Percentiles rank a stretch among this genome's conserved stretches.
Conservation (phyloP, 2,888 invertebrate genomes). For the Andrena marginata region DNA sequence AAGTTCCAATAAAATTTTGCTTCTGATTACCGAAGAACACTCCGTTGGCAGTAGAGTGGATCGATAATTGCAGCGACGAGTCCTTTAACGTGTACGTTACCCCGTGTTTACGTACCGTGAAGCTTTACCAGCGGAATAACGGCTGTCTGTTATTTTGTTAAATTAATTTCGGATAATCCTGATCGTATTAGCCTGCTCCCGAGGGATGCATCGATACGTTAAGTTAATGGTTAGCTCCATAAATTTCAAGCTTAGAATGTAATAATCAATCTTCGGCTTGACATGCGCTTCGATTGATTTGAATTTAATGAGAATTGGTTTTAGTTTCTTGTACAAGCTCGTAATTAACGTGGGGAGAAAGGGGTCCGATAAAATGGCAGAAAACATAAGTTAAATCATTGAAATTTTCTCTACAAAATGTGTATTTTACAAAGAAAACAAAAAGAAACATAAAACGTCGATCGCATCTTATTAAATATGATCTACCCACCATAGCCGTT, state of each 20-base stretch:
- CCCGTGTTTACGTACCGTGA: conserved; percentile 21
- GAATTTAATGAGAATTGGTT: conserved; percentile 16
- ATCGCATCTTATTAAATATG: too few relatives aligned
- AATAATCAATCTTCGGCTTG: conserved; percentile 35
- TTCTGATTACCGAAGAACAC: not conserved
- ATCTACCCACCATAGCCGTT: too few relatives aligned
- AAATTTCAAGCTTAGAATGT: conserved; percentile 30
- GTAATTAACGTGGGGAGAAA: not conserved
- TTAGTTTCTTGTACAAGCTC: not conserved
- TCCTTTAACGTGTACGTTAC: conserved; percentile 22
- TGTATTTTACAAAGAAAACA: too few relatives aligned
- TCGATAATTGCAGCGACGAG: conserved; percentile 43
- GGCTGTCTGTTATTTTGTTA: conserved; percentile 44
- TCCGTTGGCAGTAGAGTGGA: conserved; percentile 14
- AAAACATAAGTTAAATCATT: too few relatives aligned
- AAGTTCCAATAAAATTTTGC: conserved; percentile 5
- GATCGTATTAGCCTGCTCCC: conserved; percentile 8
- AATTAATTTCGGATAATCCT: conserved; percentile 55
- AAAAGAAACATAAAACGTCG: too few relatives aligned
- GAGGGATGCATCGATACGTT: conserved; percentile 21
- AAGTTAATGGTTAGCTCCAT: conserved; percentile 39
- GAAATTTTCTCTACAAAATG: too few relatives aligned
- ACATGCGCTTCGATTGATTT: conserved; percentile 37
- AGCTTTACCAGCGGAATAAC: not conserved
- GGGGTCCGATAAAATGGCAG: too few relatives aligned